Percentiles rank a stretch among this genome's conserved stretches.
These are phyloP conservation scores for Atta colombica DNA, from an alignment of 1,140 invertebrate genomes.

Conservation along the genomic window DNA sequence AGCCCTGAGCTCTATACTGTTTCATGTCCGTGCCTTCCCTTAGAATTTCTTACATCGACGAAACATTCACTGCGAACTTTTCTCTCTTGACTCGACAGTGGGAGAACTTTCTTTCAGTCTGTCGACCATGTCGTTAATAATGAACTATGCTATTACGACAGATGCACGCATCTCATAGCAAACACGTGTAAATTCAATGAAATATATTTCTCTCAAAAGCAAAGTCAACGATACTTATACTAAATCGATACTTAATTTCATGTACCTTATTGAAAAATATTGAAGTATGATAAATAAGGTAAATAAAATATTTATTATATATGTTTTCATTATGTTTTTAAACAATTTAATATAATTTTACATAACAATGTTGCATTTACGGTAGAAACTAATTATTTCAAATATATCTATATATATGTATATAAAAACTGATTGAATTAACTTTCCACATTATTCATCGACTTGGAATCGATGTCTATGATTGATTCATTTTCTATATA, in stretches of 20 bases:
- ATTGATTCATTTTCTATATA: neutral
- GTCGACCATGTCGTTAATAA: constrained; percentile 41
- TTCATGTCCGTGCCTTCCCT: constrained; percentile 44
- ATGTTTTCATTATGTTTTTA: neutral
- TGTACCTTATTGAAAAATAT: neutral
- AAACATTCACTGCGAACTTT: constrained; percentile 54
- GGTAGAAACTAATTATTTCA: neutral
- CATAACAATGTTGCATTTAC: neutral
- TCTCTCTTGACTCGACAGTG: constrained; percentile 25
- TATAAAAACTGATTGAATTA: neutral
- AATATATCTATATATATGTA: neutral
- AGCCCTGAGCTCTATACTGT: constrained; percentile 54
- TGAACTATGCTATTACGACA: constrained; percentile 53
- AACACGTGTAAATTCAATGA: constrained; percentile 34
- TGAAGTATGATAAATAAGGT: no score
- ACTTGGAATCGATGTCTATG: neutral
- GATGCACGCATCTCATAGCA: neutral
- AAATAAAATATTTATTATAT: neutral
- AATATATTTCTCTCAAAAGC: constrained; percentile 23
- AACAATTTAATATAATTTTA: neutral
- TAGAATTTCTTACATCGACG: constrained; percentile 54
- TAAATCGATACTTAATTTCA: neutral
- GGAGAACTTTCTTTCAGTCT: constrained; percentile 39
- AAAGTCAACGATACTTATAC: neutral
- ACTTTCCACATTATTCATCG: neutral